Evolutionary conservation across 2,888 invertebrate genomes (phyloP).

Genomic region (Platerodrilus igneus): DNA sequence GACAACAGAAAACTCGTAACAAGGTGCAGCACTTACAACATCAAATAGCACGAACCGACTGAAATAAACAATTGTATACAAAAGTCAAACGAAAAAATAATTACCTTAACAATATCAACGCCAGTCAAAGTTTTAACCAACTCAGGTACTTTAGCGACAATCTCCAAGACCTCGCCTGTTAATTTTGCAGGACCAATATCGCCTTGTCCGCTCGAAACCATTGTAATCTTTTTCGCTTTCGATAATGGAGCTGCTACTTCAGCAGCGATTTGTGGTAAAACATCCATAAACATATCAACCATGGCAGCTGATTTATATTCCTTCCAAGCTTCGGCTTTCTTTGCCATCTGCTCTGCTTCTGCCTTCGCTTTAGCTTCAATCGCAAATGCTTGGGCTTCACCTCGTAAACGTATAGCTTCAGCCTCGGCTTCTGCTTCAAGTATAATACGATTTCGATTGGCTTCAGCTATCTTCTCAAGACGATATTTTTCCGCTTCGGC

Average conservation of each 20-base stretch:
- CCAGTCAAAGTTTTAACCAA: slow-evolving; percentile 90
- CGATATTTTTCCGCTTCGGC: slow-evolving; percentile 93
- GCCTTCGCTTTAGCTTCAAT: slow-evolving; percentile 92
- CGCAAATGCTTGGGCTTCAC: slow-evolving; percentile 88
- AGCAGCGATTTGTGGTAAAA: slow-evolving; percentile 92
- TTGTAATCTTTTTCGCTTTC: slow-evolving; percentile 91
- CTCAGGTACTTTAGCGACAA: slow-evolving; percentile 87
- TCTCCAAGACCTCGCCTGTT: slow-evolving; percentile 88
- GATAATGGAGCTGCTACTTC: slow-evolving; percentile 94
- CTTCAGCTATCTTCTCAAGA: slow-evolving; percentile 91
- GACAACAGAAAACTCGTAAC: no score
- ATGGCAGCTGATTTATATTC: slow-evolving; percentile 94
- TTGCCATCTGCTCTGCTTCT: slow-evolving; percentile 95
- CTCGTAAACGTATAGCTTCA: slow-evolving; percentile 79
- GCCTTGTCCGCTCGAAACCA: slow-evolving; percentile 90
- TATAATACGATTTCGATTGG: slow-evolving; percentile 80
- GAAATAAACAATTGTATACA: no score
- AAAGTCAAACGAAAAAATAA: no score
- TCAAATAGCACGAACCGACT: no score
- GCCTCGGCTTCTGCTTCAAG: slow-evolving; percentile 95
- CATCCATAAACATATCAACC: slow-evolving; percentile 94
- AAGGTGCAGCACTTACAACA: no score
- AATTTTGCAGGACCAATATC: slow-evolving; percentile 92
- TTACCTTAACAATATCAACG: slow-evolving; percentile 85
- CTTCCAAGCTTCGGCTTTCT: slow-evolving; percentile 95